Conservation (phyloP, 2,888 invertebrate species). For the Drosophila villosipedis region DNA sequence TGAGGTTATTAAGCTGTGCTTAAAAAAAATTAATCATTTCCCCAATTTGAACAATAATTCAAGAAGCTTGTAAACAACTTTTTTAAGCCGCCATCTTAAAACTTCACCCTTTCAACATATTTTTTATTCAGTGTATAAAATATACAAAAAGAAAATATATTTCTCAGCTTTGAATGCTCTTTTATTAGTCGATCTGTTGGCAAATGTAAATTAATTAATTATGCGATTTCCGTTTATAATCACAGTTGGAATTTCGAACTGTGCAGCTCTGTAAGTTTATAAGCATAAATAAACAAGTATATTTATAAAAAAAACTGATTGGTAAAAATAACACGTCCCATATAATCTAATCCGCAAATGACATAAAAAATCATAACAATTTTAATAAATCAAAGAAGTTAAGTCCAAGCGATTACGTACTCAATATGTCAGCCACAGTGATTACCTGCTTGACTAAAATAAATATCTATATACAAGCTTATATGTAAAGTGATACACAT, state of each 20-base stretch:
- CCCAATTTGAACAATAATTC: background rate
- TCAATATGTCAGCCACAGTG: background rate
- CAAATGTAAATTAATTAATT: background rate
- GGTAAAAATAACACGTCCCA: background rate
- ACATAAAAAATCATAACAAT: background rate
- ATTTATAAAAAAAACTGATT: background rate
- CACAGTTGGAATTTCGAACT: background rate
- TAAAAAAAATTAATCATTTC: background rate
- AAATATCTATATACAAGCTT: constrained; percentile 8
- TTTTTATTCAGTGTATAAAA: background rate
- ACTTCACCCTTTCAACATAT: background rate
- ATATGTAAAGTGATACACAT: constrained; percentile 1
- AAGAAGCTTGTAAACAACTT: background rate
- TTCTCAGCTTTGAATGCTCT: background rate
- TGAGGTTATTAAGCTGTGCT: background rate
- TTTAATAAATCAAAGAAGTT: constrained; percentile 4
- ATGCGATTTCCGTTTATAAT: background rate
- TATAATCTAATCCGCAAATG: background rate
- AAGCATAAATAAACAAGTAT: background rate
- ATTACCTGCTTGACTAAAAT: constrained; percentile 1
- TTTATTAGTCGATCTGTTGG: background rate
- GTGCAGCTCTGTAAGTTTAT: background rate
- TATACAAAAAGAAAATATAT: background rate
- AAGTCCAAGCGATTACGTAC: background rate
- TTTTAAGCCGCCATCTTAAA: background rate